Evolutionary conservation across 1,140 invertebrate genomes (phyloP).

Genomic region (Halesus radiatus): DNA sequence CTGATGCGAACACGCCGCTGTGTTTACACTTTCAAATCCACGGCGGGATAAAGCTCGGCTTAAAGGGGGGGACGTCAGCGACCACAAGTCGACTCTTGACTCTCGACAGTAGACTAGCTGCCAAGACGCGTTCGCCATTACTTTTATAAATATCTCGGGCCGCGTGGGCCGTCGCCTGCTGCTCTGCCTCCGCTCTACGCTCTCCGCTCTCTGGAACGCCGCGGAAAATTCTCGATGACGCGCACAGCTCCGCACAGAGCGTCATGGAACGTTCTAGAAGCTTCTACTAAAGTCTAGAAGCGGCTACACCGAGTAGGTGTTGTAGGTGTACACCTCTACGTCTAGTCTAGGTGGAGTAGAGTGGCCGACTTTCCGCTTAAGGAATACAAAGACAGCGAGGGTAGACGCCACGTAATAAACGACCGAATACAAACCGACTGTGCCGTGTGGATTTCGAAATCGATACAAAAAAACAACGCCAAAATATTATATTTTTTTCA

Average conservation of each 20-base stretch:
- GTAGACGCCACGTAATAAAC: constrained; percentile 1
- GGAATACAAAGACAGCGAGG: constrained; percentile 12
- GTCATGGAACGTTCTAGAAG: constrained; percentile 41
- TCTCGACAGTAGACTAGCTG: constrained; percentile 32
- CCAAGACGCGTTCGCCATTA: constrained; percentile 18
- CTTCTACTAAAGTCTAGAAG: constrained; percentile 32
- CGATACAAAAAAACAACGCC: too few relatives aligned
- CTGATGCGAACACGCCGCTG: not conserved
- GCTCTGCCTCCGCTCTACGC: not conserved
- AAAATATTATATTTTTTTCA: too few relatives aligned
- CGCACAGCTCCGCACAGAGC: constrained; percentile 16
- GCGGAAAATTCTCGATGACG: constrained; percentile 32
- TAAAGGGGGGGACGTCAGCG: not conserved
- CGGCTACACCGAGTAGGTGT: not conserved
- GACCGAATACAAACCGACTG: not conserved
- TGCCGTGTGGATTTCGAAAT: not conserved
- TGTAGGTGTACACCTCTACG: too few relatives aligned
- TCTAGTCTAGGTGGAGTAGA: too few relatives aligned
- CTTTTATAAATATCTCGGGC: constrained; percentile 45
- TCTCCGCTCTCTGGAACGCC: not conserved
- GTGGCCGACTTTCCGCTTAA: constrained; percentile 23
- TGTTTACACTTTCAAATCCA: constrained; percentile 38
- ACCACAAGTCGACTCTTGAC: not conserved
- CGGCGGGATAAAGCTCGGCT: not conserved
- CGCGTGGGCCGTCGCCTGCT: constrained; percentile 15